Evolutionary conservation across 2,888 invertebrate genomes (phyloP).

Genomic region (Nyleta sp.): DNA sequence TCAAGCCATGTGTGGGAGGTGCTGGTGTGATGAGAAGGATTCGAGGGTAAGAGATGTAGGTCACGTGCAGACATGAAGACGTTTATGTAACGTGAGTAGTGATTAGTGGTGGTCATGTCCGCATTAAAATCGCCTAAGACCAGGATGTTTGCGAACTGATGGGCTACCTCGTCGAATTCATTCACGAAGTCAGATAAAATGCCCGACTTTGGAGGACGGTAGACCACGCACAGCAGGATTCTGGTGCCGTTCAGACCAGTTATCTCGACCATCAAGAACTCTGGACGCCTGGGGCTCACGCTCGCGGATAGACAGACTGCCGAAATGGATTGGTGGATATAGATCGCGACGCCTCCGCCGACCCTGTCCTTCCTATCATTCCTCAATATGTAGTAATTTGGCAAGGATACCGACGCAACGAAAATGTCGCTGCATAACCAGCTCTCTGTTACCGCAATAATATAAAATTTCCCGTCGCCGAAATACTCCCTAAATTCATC

Average conservation of each 20-base stretch:
- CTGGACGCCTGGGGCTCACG: background rate
- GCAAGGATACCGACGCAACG: background rate
- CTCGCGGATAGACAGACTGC: background rate
- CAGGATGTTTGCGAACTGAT: background rate
- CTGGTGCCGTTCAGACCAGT: background rate
- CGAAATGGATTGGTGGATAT: background rate
- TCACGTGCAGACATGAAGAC: background rate
- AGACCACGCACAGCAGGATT: background rate
- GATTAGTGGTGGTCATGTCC: background rate
- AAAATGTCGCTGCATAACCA: background rate
- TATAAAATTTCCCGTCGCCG: background rate
- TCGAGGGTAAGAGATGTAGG: background rate
- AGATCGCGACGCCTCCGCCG: background rate
- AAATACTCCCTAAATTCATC: conserved; percentile 12
- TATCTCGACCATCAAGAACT: background rate
- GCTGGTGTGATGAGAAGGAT: conserved; percentile 19
- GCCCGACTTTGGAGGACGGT: background rate
- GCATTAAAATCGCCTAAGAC: background rate
- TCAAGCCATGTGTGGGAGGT: conserved; percentile 12
- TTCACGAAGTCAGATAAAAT: background rate
- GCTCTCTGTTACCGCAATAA: conserved; percentile 3
- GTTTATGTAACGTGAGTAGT: background rate
- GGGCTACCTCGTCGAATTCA: background rate
- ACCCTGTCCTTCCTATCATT: background rate
- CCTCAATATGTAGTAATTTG: conserved; percentile 6